phyloP scores from a whole-genome alignment of 2,888 invertebrate species.

The Limnephilus auricula region DNA sequence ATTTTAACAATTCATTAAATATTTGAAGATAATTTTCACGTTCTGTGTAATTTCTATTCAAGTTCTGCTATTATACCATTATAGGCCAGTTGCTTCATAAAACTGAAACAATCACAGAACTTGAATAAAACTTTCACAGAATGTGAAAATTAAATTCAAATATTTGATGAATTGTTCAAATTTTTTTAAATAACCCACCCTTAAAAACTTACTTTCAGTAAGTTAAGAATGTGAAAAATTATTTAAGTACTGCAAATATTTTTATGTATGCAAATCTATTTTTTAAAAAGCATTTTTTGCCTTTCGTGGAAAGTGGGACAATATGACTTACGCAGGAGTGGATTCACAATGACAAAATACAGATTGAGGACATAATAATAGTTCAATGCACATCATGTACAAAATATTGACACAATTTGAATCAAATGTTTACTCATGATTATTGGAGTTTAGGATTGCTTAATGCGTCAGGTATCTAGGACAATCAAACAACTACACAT shows the following conservation, averaged over 20 bases:
- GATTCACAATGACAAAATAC: neutral
- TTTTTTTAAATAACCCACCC: too few relatives aligned
- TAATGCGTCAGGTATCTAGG: constrained; percentile 39
- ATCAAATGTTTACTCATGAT: constrained; percentile 31
- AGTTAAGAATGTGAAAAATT: neutral
- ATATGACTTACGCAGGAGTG: neutral
- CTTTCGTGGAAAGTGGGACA: neutral
- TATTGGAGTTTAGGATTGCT: constrained; percentile 2
- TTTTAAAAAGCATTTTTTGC: neutral
- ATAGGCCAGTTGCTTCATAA: too few relatives aligned
- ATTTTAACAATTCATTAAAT: too few relatives aligned
- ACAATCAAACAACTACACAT: neutral
- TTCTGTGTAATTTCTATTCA: too few relatives aligned
- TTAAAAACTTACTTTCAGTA: neutral
- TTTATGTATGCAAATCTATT: neutral
- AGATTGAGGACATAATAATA: neutral
- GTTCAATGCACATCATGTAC: constrained; percentile 12
- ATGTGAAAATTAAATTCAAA: too few relatives aligned
- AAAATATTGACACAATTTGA: neutral
- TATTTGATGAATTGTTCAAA: too few relatives aligned
- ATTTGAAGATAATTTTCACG: too few relatives aligned
- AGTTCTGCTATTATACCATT: too few relatives aligned
- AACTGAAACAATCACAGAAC: too few relatives aligned
- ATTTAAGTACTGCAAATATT: neutral
- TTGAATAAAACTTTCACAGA: too few relatives aligned